A percentile compares a stretch with the other conserved stretches of the same genome.
Conservation (phyloP, 2,888 invertebrate genomes). For the Patella depressa region DNA sequence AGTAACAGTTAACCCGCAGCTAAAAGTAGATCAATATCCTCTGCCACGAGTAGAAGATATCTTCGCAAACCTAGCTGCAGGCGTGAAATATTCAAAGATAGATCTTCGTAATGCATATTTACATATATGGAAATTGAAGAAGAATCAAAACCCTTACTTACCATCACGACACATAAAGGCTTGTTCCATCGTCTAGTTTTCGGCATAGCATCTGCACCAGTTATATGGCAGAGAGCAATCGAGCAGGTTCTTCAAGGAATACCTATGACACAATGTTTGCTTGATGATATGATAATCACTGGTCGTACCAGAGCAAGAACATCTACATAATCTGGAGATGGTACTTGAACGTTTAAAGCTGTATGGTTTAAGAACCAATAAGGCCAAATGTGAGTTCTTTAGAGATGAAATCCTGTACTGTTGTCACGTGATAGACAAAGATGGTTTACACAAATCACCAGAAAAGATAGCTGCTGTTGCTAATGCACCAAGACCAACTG, state of each 20-base stretch:
- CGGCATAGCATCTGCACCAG: slow-evolving; percentile 39
- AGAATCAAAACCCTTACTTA: slow-evolving; percentile 28
- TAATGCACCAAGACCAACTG: not conserved
- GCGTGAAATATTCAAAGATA: slow-evolving; percentile 33
- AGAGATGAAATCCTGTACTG: slow-evolving; percentile 25
- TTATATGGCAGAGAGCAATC: slow-evolving; percentile 40
- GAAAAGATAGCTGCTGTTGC: slow-evolving; percentile 19
- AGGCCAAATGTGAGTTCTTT: slow-evolving; percentile 24
- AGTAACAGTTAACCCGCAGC: slow-evolving; percentile 45
- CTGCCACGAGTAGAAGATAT: slow-evolving; percentile 47
- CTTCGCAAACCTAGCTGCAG: slow-evolving; percentile 44
- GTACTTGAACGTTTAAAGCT: slow-evolving; percentile 27
- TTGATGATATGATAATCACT: slow-evolving; percentile 21
- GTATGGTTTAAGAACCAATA: slow-evolving; percentile 23
- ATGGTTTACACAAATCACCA: slow-evolving; percentile 30
- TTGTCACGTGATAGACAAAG: slow-evolving; percentile 34
- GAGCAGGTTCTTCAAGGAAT: slow-evolving; percentile 35
- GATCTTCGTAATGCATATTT: slow-evolving; percentile 29
- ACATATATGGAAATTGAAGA: slow-evolving; percentile 34
- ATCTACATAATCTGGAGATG: slow-evolving; percentile 20
- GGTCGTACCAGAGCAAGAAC: slow-evolving; percentile 28
- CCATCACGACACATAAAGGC: slow-evolving; percentile 42
- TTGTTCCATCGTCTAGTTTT: slow-evolving; percentile 34
- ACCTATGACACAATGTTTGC: slow-evolving; percentile 20
- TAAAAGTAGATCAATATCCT: slow-evolving; percentile 53